These are phyloP conservation scores for Oryzaephilus surinamensis DNA, from an alignment of 1,140 invertebrate genomes.

Conservation along the genomic window DNA sequence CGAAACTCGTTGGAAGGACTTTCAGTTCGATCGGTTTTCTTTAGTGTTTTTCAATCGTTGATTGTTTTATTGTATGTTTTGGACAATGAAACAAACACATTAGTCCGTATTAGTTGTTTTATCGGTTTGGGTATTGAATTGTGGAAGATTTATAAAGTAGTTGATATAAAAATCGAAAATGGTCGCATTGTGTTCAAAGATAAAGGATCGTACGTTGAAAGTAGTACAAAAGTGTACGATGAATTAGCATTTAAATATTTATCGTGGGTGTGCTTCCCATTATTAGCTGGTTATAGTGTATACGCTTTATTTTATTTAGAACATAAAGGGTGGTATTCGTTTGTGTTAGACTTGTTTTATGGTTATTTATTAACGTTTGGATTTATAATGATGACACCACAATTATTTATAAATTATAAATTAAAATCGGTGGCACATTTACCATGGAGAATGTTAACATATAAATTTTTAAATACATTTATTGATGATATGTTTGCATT, in stretches of 20 bases:
- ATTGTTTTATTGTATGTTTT: constrained; percentile 93
- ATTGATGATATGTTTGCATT: constrained; percentile 99
- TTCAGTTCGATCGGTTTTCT: constrained; percentile 97
- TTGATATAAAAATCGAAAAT: constrained; percentile 72
- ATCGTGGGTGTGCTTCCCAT: constrained; percentile 90
- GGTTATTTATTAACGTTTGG: constrained; percentile 98
- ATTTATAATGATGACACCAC: constrained; percentile 99
- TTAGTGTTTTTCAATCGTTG: constrained; percentile 94
- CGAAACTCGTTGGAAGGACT: constrained; percentile 93
- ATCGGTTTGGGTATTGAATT: constrained; percentile 95
- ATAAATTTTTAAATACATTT: constrained; percentile 99
- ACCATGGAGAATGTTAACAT: constrained; percentile 98
- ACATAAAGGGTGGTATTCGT: constrained; percentile 91
- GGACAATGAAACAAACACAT: constrained; percentile 97
- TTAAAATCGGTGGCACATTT: constrained; percentile 97
- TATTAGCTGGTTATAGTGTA: constrained; percentile 83
- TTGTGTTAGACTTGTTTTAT: constrained; percentile 87
- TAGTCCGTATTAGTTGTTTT: constrained; percentile 85
- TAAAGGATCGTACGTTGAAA: constrained; percentile 95
- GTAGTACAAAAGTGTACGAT: constrained; percentile 91
- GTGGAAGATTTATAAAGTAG: constrained; percentile 98
- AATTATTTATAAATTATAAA: constrained; percentile 99
- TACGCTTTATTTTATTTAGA: constrained; percentile 97
- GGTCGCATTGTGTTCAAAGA: constrained; percentile 73
- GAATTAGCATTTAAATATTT: constrained; percentile 93